Conservation (phyloP, 1,140 invertebrate species). For the Platyura marginata region DNA sequence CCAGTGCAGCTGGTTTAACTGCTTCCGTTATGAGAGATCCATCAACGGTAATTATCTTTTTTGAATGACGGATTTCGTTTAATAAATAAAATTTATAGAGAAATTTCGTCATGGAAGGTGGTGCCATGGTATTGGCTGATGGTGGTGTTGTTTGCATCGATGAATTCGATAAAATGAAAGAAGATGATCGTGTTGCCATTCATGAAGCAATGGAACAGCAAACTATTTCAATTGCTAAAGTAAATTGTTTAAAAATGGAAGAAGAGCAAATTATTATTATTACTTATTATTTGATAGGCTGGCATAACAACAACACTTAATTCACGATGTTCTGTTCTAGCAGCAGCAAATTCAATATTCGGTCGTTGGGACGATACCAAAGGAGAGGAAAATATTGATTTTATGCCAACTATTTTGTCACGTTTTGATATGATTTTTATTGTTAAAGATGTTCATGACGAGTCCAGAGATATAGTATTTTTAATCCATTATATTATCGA, state of each 20-base stretch:
- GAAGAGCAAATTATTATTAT: conserved; percentile 10
- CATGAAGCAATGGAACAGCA: conserved; percentile 99
- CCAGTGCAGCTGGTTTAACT: conserved; percentile 95
- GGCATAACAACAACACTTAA: conserved; percentile 98
- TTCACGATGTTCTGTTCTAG: conserved; percentile 93
- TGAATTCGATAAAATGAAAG: conserved; percentile 99
- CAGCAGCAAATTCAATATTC: conserved; percentile 96
- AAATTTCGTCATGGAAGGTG: conserved; percentile 98
- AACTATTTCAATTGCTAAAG: conserved; percentile 99
- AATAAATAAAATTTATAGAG: conserved; percentile 35
- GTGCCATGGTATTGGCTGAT: conserved; percentile 98
- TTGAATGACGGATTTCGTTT: not conserved
- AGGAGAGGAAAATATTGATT: conserved; percentile 98
- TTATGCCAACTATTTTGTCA: conserved; percentile 99
- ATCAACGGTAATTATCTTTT: conserved; percentile 42
- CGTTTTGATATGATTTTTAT: conserved; percentile 99
- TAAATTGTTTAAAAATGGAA: too few relatives aligned
- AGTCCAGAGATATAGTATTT: conserved; percentile 66
- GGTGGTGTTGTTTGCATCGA: conserved; percentile 99
- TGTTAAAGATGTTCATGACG: conserved; percentile 93
- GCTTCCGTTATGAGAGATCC: conserved; percentile 95
- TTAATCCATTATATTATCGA: conserved; percentile 1
- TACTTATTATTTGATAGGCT: too few relatives aligned
- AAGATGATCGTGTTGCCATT: conserved; percentile 97
- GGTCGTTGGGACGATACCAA: conserved; percentile 98